These are phyloP conservation scores for Epinephelus fuscoguttatus DNA, from an alignment of 2,113 vertebrate genomes.

Conservation along the genomic window DNA sequence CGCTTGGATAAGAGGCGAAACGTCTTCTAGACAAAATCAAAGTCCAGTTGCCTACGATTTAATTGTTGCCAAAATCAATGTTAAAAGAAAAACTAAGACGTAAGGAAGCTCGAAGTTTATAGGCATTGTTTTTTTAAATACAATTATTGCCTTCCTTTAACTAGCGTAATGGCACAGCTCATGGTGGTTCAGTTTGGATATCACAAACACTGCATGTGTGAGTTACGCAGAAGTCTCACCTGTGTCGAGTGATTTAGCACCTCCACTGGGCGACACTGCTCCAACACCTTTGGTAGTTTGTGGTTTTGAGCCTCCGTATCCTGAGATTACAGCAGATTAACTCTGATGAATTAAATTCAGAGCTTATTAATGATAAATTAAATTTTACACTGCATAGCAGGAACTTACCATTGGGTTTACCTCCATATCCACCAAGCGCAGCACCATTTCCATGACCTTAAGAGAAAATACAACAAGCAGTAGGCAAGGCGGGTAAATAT, in stretches of 20 bases:
- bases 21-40: too few relatives aligned
- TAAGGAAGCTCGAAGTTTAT: not conserved
- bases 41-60: too few relatives aligned
- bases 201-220: not conserved
- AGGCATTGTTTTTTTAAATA: not conserved
- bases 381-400: not conserved
- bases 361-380: not conserved
- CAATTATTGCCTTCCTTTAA: not conserved
- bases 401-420: slow-evolving; percentile 26
- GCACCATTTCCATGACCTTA: slow-evolving; percentile 59
- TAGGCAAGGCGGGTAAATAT: not conserved
- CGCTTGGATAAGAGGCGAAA: too few relatives aligned
- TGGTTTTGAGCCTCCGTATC: slow-evolving; percentile 44
- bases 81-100: not conserved
- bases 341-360: not conserved
- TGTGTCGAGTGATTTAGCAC: slow-evolving; percentile 4
- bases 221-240: slow-evolving; percentile 14
- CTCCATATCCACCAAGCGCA: slow-evolving; percentile 46
- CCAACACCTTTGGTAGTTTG: slow-evolving; percentile 62
- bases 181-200: not conserved
- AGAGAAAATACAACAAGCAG: slow-evolving; percentile 1
- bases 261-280: slow-evolving; percentile 36
- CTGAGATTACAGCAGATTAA: slow-evolving; percentile 31
- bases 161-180: not conserved
- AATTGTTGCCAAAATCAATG: too few relatives aligned